A percentile compares a stretch with the other conserved stretches of the same genome.
Conservation (phyloP, 2,113 vertebrate species). For the Bagarius yarrelli region DNA sequence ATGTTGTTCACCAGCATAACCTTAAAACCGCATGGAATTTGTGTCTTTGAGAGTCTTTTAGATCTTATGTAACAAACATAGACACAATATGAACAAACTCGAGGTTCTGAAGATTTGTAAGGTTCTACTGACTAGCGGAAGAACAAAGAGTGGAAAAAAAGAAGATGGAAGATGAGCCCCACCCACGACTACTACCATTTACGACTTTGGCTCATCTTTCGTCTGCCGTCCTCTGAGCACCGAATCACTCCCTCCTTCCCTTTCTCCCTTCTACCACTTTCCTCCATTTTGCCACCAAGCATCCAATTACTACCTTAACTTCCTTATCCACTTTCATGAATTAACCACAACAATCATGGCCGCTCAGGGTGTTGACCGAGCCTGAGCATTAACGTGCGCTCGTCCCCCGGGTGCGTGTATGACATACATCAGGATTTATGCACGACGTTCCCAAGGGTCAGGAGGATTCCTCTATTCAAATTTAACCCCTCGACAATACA, state of each 20-base stretch:
- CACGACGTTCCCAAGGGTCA: neutral
- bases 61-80: neutral
- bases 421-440: neutral
- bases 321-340: slow-evolving; percentile 42
- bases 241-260: slow-evolving; percentile 34
- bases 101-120: neutral
- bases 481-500: neutral
- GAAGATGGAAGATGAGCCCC: slow-evolving; percentile 15
- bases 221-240: slow-evolving; percentile 31
- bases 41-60: neutral
- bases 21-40: no score
- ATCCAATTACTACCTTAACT: slow-evolving; percentile 55
- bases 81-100: neutral
- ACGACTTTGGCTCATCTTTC: slow-evolving; percentile 30
- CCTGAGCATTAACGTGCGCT: neutral
- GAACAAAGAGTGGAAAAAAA: neutral
- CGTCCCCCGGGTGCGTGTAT: no score
- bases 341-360: slow-evolving; percentile 31
- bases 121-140: neutral
- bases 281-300: slow-evolving; percentile 22
- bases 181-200: slow-evolving; percentile 51
- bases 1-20: no score
- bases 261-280: neutral
- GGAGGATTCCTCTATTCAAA: slow-evolving; percentile 18
- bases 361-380: slow-evolving; percentile 15